Conservation (phyloP, 2,113 vertebrate species). For the Excalfactoria chinensis region DNA sequence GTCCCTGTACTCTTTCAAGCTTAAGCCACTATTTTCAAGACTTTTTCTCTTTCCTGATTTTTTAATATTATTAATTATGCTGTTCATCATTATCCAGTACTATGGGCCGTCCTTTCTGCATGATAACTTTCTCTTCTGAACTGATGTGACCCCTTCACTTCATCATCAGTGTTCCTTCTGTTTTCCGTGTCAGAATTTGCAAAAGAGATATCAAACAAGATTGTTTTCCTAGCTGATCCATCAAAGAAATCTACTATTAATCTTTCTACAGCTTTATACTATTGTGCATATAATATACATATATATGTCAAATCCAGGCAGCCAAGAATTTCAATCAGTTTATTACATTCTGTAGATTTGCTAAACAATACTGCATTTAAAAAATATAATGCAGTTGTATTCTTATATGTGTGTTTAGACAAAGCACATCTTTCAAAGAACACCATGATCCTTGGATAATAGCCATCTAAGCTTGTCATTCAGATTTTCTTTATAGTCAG, state of each 20-base stretch:
- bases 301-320: not conserved
- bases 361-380: not conserved
- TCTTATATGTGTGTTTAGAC: not conserved
- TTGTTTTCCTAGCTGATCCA: not conserved
- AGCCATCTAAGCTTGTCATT: not conserved
- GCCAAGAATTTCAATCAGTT: not conserved
- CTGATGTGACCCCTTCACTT: not conserved
- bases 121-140: not conserved
- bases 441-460: not conserved
- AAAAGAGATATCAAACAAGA: not conserved
- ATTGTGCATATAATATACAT: not conserved
- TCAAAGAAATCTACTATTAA: not conserved
- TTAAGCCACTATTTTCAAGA: not conserved
- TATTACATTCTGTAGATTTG: not conserved
- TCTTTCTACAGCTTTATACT: not conserved
- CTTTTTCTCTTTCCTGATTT: not conserved
- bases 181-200: not conserved
- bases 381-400: not conserved
- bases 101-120: fast-evolving
- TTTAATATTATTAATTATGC: not conserved
- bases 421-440: not conserved
- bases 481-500: not conserved
- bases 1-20: not conserved
- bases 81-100: not conserved
- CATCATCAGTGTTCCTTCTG: not conserved